Conservation (phyloP, 2,888 invertebrate genomes). For the Lasius platythorax region DNA sequence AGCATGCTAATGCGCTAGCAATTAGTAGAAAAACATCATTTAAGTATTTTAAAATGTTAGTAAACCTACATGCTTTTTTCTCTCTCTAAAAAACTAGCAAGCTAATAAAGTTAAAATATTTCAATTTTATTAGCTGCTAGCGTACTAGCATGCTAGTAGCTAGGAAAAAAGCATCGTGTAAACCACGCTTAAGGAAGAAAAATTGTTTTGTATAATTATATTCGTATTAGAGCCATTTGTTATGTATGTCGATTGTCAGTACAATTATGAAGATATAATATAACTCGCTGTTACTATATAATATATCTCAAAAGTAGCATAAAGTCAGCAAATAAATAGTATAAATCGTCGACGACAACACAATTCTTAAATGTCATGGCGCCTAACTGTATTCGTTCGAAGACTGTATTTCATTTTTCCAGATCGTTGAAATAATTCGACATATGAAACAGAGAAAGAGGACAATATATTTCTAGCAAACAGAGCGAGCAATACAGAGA, state of each 20-base stretch:
- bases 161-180: too few relatives aligned
- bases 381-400: constrained; percentile 13
- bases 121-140: too few relatives aligned
- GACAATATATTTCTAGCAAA: constrained; percentile 24
- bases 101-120: too few relatives aligned
- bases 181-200: neutral
- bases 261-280: neutral
- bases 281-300: neutral
- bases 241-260: neutral
- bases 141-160: too few relatives aligned
- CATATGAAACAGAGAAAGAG: constrained; percentile 29
- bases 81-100: too few relatives aligned
- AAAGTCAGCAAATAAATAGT: neutral
- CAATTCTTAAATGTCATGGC: constrained; percentile 17
- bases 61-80: too few relatives aligned
- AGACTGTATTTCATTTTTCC: constrained; percentile 45
- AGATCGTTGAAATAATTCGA: constrained; percentile 49
- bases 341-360: constrained; percentile 32
- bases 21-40: too few relatives aligned
- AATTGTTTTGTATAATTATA: neutral
- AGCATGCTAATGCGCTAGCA: too few relatives aligned
- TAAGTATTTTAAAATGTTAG: too few relatives aligned
- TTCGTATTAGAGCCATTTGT: neutral
- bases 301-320: neutral
- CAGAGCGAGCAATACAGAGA: neutral